Base-by-base conservation (phyloP, 1,140 invertebrate genomes). In the Hyles euphorbiae region DNA sequence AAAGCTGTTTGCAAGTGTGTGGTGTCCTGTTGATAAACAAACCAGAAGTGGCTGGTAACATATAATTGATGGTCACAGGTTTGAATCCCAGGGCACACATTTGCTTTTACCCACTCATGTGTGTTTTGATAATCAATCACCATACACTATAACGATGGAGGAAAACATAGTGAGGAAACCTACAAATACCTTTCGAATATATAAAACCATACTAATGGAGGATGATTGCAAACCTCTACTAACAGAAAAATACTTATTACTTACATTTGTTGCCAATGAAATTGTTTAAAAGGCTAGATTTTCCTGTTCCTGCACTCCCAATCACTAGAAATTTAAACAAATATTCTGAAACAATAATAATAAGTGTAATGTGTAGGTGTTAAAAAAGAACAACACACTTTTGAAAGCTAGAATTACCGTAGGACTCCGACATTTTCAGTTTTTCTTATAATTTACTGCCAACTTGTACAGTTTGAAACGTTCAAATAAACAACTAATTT, bases 201-300 rank as follows among this genome's bases (percentile, higher is more conserved):
- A 22, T 22, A 22, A 22, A 22, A 22, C 22, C 22, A 22, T 2
- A 22, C 2, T 22, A 22, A 22, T 22, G 22, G 22, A 22, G 22
- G 22, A 22, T 22, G 22, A 22, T 22, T 5, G 3, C 2, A 48
- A 4, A n/a, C n/a, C n/a, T n/a, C n/a, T n/a, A n/a, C n/a, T n/a
- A n/a, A 22, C n/a, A 48, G n/a, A 48, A 10, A 48, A 46, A 32
- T 56, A 56, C 33, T 5, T 11, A 46, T 63, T 11, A 93, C 91
- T 93, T 92, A 93, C 94, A 97, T 91, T 96, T 95, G 77, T 95
- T 96, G 88, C 97, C 96, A 76, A 96, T 97, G 78, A 97, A 97
- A 87, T 97, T 96, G 74, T 97, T 94, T 36, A 97, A 89, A 11
- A 97, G 90, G 86, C 96, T 97, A 53, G 96, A 97, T 82, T 97